Conservation (phyloP, 2,113 vertebrate genomes). For the Syrrhaptes paradoxus region DNA sequence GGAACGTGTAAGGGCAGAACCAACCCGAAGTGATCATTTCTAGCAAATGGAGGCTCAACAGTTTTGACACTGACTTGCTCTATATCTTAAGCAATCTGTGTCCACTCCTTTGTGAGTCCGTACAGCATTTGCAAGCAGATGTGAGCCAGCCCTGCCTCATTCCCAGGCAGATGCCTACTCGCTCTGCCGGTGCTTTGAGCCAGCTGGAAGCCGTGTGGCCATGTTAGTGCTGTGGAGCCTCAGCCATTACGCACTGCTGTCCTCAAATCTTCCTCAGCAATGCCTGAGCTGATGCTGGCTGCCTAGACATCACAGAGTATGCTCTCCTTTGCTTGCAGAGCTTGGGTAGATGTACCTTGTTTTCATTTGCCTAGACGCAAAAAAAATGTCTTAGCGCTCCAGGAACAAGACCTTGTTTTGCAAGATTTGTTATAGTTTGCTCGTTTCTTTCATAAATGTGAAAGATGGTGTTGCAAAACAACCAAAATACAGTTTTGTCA, state of each 20-base stretch:
- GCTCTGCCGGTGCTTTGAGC: neutral
- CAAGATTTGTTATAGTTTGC: neutral
- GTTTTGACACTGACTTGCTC: neutral
- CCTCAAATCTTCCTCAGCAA: neutral
- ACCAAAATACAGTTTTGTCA: neutral
- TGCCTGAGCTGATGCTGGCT: neutral
- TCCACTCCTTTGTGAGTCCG: neutral
- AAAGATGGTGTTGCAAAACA: neutral
- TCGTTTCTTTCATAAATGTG: neutral
- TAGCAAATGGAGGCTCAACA: neutral
- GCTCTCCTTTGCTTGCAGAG: neutral
- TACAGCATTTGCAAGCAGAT: neutral
- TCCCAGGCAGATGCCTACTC: neutral
- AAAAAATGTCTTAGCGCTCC: neutral
- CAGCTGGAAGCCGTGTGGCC: neutral
- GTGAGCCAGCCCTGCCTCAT: neutral
- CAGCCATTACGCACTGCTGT: neutral
- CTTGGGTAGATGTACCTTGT: neutral
- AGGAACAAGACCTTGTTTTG: neutral
- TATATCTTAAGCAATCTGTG: neutral
- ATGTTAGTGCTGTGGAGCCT: fast-evolving
- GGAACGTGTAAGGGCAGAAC: neutral
- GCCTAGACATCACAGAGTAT: neutral
- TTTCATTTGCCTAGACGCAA: neutral
- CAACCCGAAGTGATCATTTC: neutral